Conservation (phyloP, 2,888 invertebrate species). For the Congeria kusceri region DNA sequence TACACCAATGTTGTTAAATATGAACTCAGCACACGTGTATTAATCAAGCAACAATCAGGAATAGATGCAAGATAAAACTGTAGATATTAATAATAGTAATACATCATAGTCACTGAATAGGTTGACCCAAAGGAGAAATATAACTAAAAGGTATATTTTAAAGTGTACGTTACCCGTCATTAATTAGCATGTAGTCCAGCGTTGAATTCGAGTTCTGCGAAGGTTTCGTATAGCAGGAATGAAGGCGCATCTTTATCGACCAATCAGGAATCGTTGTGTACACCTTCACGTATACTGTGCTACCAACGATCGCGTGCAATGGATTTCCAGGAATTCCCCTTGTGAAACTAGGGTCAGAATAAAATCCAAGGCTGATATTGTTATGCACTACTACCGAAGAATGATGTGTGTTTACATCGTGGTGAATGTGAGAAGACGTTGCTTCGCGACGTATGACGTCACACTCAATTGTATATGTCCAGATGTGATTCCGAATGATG, state of each 20-base stretch:
- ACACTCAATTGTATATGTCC: constrained; percentile 22
- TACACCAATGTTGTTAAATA: too few relatives aligned
- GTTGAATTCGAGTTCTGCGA: not conserved
- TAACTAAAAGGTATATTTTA: too few relatives aligned
- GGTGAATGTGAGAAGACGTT: constrained; percentile 19
- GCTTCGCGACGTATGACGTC: constrained; percentile 17
- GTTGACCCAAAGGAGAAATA: too few relatives aligned
- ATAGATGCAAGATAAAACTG: too few relatives aligned
- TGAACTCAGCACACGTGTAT: too few relatives aligned
- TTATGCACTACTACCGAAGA: constrained; percentile 7
- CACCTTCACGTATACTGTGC: constrained; percentile 19
- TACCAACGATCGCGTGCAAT: not conserved
- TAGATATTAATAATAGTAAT: too few relatives aligned
- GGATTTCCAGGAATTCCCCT: not conserved
- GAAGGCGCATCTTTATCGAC: not conserved
- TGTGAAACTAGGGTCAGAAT: constrained; percentile 11
- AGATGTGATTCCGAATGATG: constrained; percentile 18
- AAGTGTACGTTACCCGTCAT: not conserved
- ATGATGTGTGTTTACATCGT: constrained; percentile 11
- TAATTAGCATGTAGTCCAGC: not conserved
- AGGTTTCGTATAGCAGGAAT: not conserved
- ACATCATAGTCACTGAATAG: too few relatives aligned
- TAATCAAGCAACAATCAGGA: too few relatives aligned
- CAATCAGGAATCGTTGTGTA: constrained; percentile 7
- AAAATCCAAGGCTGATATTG: constrained; percentile 16